Evolutionary conservation across 2,113 vertebrate species (phyloP).

Genomic region (Rhegmatorhina hoffmannsi): DNA sequence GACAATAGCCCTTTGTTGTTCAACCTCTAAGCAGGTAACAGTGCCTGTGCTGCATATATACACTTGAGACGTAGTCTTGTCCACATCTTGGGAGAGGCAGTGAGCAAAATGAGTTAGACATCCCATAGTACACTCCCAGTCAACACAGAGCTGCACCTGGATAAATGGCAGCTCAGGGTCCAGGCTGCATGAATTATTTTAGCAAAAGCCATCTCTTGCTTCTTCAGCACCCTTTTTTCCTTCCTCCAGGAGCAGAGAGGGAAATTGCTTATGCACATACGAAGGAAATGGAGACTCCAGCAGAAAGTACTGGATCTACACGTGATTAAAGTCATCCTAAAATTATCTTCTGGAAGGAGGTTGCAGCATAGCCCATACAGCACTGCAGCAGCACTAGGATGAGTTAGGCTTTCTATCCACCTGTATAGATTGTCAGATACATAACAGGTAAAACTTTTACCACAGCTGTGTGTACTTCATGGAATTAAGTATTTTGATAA

Average conservation of each 20-base stretch:
- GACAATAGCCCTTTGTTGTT: not conserved
- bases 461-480: not conserved
- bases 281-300: not conserved
- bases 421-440: not conserved
- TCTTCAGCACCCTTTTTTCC: not conserved
- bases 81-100: not conserved
- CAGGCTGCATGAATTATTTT: not conserved
- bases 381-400: not conserved
- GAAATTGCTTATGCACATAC: not conserved
- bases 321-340: not conserved
- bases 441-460: not conserved
- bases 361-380: rapidly evolving
- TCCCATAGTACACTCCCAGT: rapidly evolving
- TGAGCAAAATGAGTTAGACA: not conserved
- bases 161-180: not conserved
- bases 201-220: not conserved
- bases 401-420: not conserved
- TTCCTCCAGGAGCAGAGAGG: not conserved
- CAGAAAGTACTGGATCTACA: not conserved
- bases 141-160: not conserved
- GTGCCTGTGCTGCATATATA: not conserved
- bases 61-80: not conserved
- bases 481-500: not conserved
- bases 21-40: not conserved
- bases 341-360: not conserved